Conservation (phyloP, 2,888 invertebrate genomes). For the Entomobrya proxima region DNA sequence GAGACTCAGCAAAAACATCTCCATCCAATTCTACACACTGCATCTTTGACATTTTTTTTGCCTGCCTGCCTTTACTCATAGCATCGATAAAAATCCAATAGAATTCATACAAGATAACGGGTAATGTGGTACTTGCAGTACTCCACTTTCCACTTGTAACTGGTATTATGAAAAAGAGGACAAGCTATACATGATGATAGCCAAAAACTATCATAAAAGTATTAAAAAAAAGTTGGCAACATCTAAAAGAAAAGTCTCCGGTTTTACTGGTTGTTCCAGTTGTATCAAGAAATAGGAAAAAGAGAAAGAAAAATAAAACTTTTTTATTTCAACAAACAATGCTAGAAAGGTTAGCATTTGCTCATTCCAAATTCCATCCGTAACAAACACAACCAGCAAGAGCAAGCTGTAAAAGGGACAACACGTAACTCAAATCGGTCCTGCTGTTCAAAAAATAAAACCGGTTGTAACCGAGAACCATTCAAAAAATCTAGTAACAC, state of each 20-base stretch:
- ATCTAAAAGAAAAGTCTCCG: not conserved
- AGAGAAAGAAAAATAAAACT: conserved; percentile 4
- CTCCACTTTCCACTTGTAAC: conserved; percentile 1
- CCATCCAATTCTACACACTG: not conserved
- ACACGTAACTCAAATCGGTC: conserved; percentile 8
- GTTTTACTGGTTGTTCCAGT: conserved; percentile 1
- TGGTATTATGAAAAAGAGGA: conserved; percentile 16
- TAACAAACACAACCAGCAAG: not conserved
- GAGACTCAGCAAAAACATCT: conserved; percentile 4
- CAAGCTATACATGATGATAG: conserved; percentile 37
- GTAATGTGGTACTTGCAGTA: not conserved
- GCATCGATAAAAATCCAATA: conserved; percentile 52
- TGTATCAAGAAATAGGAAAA: not conserved
- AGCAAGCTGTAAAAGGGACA: conserved; percentile 10
- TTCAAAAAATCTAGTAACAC: not conserved
- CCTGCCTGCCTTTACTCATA: not conserved
- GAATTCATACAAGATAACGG: conserved; percentile 5
- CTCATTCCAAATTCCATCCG: conserved; percentile 21
- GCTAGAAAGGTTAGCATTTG: not conserved
- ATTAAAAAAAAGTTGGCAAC: conserved; percentile 20
- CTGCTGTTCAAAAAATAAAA: not conserved
- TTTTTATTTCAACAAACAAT: conserved; percentile 14
- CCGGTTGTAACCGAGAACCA: too few species aligned
- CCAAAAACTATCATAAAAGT: not conserved
- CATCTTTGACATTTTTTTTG: not conserved